phyloP scores from a whole-genome alignment of 1,140 invertebrate species.

The Drosophila prosaltans region DNA sequence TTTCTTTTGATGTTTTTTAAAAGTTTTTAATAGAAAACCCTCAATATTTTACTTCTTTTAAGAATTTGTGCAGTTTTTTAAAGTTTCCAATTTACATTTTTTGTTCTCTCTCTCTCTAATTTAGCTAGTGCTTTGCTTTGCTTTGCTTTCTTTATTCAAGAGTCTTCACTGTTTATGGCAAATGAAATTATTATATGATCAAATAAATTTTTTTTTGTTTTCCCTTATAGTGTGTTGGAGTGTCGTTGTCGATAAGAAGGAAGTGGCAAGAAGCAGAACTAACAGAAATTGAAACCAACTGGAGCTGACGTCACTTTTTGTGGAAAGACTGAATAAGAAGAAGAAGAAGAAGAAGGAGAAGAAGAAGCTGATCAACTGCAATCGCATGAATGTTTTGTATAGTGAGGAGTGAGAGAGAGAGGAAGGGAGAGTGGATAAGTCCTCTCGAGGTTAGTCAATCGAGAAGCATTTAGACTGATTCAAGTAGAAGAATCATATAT shows the following conservation, averaged over 20 bases:
- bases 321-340: neutral
- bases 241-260: slow-evolving; percentile 4
- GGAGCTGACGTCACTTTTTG: slow-evolving; percentile 42
- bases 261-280: slow-evolving; percentile 1
- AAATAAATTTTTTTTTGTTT: neutral
- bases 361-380: slow-evolving; percentile 21
- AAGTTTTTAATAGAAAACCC: too few relatives aligned
- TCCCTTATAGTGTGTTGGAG: neutral
- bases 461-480: slow-evolving; percentile 5
- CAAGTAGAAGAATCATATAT: neutral
- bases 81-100: neutral
- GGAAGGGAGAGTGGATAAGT: slow-evolving; percentile 21
- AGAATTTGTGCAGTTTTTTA: neutral
- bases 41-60: neutral
- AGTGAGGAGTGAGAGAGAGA: too few relatives aligned
- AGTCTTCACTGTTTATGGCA: slow-evolving; percentile 1
- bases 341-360: neutral
- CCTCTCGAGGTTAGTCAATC: slow-evolving; percentile 19
- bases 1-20: too few relatives aligned
- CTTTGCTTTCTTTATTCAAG: neutral
- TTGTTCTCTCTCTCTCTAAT: neutral
- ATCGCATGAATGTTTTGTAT: too few relatives aligned
- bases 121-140: too few relatives aligned
- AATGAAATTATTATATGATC: slow-evolving; percentile 9
- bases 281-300: neutral